Evolutionary conservation across 2,113 vertebrate genomes (phyloP).

Genomic region (Gobius niger): DNA sequence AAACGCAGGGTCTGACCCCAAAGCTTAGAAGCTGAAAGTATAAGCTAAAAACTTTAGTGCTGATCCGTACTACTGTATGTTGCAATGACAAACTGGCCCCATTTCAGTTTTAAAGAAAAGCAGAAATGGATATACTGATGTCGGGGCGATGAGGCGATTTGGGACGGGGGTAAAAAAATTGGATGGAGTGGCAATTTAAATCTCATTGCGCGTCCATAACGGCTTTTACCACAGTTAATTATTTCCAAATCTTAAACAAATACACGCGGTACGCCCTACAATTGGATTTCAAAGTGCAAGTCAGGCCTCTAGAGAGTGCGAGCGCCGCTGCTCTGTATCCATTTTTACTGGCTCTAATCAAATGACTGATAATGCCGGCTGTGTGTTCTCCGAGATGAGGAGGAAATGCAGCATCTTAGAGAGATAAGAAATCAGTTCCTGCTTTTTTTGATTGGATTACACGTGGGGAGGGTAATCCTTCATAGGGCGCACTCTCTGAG

Average conservation of each 20-base stretch:
- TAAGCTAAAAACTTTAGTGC: neutral
- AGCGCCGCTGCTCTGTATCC: conserved; percentile 72
- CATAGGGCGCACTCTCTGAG: conserved; percentile 63
- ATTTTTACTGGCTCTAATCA: conserved; percentile 78
- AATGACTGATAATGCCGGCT: conserved; percentile 80
- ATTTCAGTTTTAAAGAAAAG: neutral
- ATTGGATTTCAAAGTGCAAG: conserved; percentile 78
- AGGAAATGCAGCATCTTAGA: conserved; percentile 76
- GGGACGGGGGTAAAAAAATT: neutral
- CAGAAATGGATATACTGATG: neutral
- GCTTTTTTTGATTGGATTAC: conserved; percentile 80
- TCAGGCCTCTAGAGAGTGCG: conserved; percentile 74
- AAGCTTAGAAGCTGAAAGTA: neutral
- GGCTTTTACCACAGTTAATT: conserved; percentile 79
- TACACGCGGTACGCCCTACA: conserved; percentile 77
- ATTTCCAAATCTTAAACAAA: conserved; percentile 81
- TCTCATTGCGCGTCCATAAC: conserved; percentile 70
- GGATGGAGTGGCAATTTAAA: conserved; percentile 33
- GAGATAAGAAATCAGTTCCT: conserved; percentile 83
- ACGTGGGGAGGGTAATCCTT: conserved; percentile 73
- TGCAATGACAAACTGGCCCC: neutral
- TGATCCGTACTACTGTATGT: neutral
- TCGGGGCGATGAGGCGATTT: neutral
- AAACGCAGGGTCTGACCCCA: neutral
- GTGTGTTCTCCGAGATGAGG: conserved; percentile 72